phyloP scores from a whole-genome alignment of 2,888 invertebrate genomes.

The Uropetala carovei region DNA sequence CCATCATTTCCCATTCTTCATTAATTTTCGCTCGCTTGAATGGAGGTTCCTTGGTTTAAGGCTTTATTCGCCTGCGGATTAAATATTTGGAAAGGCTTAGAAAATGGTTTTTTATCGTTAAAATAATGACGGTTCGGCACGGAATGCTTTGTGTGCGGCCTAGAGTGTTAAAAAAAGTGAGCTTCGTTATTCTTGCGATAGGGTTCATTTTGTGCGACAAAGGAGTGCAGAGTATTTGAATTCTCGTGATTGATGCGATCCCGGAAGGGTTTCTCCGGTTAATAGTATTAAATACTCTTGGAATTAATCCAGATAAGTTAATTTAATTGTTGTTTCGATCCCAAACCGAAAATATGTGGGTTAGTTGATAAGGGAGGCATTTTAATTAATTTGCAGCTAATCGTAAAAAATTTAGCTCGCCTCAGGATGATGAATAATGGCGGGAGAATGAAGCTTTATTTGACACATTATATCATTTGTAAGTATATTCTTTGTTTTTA shows the following conservation, averaged over 20 bases:
- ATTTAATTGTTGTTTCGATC: too few species aligned
- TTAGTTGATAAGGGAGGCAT: too few species aligned
- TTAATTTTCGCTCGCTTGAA: conserved; percentile 7
- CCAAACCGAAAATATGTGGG: too few species aligned
- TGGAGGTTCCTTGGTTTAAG: conserved; percentile 13
- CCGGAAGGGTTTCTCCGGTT: neutral
- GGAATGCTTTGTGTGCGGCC: neutral
- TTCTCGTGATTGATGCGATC: neutral
- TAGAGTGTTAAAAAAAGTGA: neutral
- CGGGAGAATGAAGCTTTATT: too few species aligned
- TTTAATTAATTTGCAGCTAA: too few species aligned
- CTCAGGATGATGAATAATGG: too few species aligned
- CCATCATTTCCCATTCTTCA: conserved; percentile 40
- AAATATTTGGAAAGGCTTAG: conserved; percentile 6
- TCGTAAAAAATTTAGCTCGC: too few species aligned
- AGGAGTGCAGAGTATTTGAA: neutral
- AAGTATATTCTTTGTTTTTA: too few species aligned
- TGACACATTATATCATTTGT: too few species aligned
- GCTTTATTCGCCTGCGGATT: conserved; percentile 12
- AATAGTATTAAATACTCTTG: too few species aligned
- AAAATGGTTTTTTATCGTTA: neutral
- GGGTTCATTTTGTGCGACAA: neutral
- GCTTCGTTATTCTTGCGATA: neutral
- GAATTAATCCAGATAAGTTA: too few species aligned
- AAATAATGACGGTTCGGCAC: conserved; percentile 16